Percentiles rank a stretch among this genome's conserved stretches.
phyloP scores from a whole-genome alignment of 1,140 invertebrate species.

The Pygmarrhopalites habei region DNA sequence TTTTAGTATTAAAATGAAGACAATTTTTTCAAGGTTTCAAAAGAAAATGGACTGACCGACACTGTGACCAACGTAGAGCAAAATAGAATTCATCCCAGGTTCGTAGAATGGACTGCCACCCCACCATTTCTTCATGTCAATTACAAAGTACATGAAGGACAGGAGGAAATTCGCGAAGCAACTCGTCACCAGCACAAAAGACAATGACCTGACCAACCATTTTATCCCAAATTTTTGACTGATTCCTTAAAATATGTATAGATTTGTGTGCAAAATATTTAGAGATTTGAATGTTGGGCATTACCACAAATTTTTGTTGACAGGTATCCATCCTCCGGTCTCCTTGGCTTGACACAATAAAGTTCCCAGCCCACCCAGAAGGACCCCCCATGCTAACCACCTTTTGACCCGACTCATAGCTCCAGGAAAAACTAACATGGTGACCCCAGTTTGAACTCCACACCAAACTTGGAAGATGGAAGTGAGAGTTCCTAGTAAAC shows the following conservation, averaged over 20 bases:
- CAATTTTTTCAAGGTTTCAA: too few relatives aligned
- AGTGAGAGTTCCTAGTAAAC: constrained; percentile 54
- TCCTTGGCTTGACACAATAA: constrained; percentile 46
- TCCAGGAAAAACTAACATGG: constrained; percentile 39
- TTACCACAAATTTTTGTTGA: constrained; percentile 58
- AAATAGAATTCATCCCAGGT: constrained; percentile 54
- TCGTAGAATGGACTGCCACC: constrained; percentile 51
- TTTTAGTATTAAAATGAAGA: too few relatives aligned
- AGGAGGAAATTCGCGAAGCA: constrained; percentile 50
- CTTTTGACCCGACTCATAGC: constrained; percentile 35
- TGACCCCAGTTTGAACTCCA: constrained; percentile 47
- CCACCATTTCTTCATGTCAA: constrained; percentile 50
- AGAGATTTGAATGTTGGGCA: too few relatives aligned
- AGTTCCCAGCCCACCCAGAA: constrained; percentile 47
- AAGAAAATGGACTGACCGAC: too few relatives aligned
- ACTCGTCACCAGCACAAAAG: constrained; percentile 48
- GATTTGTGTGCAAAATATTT: too few relatives aligned
- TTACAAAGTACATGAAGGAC: constrained; percentile 46
- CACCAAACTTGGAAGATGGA: constrained; percentile 58
- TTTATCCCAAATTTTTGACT: too few relatives aligned
- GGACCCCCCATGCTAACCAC: constrained; percentile 47
- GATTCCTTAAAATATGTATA: too few relatives aligned
- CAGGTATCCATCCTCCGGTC: constrained; percentile 51
- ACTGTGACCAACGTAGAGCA: constrained; percentile 53
- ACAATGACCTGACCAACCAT: too few relatives aligned